Percentiles rank a stretch among this genome's conserved stretches.
Conservation (phyloP, 1,140 invertebrate genomes). For the Drosophila kurseongensis region DNA sequence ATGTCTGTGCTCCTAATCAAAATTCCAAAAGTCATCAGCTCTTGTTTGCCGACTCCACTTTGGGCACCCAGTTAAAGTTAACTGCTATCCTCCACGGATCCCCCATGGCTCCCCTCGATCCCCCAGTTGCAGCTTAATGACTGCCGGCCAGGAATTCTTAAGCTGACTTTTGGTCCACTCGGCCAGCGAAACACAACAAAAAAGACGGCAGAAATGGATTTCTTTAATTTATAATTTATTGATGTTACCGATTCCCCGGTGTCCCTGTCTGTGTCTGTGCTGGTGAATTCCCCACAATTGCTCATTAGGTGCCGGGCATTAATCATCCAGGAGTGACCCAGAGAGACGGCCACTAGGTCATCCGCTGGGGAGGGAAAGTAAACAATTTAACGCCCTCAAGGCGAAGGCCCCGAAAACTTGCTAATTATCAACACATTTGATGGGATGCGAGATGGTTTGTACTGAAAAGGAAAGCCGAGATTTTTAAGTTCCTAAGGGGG, state of each 20-base stretch:
- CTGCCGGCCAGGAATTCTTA: constrained; percentile 73
- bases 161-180: constrained; percentile 60
- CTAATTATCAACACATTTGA: constrained; percentile 76
- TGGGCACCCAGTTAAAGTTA: constrained; percentile 53
- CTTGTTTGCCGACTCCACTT: constrained; percentile 52
- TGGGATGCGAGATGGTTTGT: constrained; percentile 31
- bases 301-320: constrained; percentile 74
- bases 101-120: background rate
- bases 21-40: constrained; percentile 81
- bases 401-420: constrained; percentile 46
- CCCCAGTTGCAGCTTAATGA: constrained; percentile 63
- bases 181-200: constrained; percentile 30
- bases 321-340: constrained; percentile 70
- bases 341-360: constrained; percentile 60
- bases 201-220: constrained; percentile 66
- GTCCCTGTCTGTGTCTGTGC: constrained; percentile 16
- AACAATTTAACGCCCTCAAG: constrained; percentile 56
- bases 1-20: constrained; percentile 82
- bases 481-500: background rate
- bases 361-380: constrained; percentile 37
- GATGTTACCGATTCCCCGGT: constrained; percentile 68
- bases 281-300: constrained; percentile 60
- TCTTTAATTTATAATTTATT: constrained; percentile 84
- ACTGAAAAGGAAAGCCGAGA: background rate
- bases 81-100: constrained; percentile 13